These are phyloP conservation scores for Theristicus caerulescens DNA, from an alignment of 2,113 vertebrate species.

Conservation along the genomic window DNA sequence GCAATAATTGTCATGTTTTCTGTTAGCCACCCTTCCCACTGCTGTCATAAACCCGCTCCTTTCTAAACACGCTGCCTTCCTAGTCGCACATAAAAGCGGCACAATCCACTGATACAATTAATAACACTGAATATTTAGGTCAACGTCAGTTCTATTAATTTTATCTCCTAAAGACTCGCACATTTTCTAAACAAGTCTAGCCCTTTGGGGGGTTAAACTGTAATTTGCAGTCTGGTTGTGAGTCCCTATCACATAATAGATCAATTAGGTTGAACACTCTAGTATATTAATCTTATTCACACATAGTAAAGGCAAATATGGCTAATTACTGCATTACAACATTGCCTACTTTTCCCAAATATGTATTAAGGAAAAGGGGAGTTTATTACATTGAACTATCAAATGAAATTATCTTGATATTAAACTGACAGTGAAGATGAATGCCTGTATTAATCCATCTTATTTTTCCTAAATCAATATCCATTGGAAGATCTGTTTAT, in stretches of 20 bases:
- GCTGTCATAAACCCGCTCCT: not conserved
- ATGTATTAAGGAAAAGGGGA: slow-evolving; percentile 31
- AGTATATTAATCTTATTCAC: slow-evolving; percentile 71
- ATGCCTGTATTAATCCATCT: not conserved
- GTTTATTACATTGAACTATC: slow-evolving; percentile 26
- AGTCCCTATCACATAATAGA: slow-evolving; percentile 70
- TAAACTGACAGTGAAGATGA: slow-evolving; percentile 4
- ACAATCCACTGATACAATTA: slow-evolving; percentile 61
- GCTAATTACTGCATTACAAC: slow-evolving; percentile 62
- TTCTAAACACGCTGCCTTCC: slow-evolving; percentile 1
- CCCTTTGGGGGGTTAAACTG: slow-evolving; percentile 70
- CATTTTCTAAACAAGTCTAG: slow-evolving; percentile 70
- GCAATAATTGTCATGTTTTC: slow-evolving; percentile 43
- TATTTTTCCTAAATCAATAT: not conserved
- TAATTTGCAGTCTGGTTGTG: slow-evolving; percentile 69
- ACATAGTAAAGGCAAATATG: slow-evolving; percentile 60
- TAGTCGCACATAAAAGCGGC: slow-evolving; percentile 25
- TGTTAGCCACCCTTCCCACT: slow-evolving; percentile 28
- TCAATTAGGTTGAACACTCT: slow-evolving; percentile 70
- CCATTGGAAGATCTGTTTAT: not conserved
- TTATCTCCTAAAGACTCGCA: slow-evolving; percentile 69
- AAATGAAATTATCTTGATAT: slow-evolving; percentile 50
- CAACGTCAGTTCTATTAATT: slow-evolving; percentile 69
- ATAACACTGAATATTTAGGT: slow-evolving; percentile 67
- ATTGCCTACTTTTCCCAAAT: slow-evolving; percentile 56